Evolutionary conservation across 2,888 invertebrate genomes (phyloP).

Genomic region (Callinectes sapidus): DNA sequence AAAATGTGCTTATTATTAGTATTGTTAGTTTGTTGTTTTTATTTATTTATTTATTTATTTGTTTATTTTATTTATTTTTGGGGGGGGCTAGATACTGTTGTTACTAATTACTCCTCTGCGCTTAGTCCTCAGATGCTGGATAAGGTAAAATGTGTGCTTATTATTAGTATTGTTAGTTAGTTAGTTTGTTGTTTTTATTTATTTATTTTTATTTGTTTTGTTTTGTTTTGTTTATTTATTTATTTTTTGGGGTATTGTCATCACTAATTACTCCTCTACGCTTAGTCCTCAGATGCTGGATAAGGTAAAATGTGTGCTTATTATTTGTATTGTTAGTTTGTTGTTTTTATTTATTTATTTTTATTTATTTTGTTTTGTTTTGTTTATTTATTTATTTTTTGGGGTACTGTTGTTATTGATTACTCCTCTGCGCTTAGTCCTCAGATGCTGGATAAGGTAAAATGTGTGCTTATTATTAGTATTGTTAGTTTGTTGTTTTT

Average conservation of each 20-base stretch:
- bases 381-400: background rate
- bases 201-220: background rate
- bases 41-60: too few species aligned
- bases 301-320: slow-evolving; percentile 80
- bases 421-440: slow-evolving; percentile 85
- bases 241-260: too few species aligned
- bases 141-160: too few species aligned
- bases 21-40: too few species aligned
- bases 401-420: slow-evolving; percentile 92
- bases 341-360: background rate
- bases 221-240: too few species aligned
- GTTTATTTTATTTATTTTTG: too few species aligned
- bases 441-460: slow-evolving; percentile 84
- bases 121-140: slow-evolving; percentile 85
- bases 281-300: slow-evolving; percentile 85
- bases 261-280: slow-evolving; percentile 87
- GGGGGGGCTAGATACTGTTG: slow-evolving; percentile 91
- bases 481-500: background rate
- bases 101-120: slow-evolving; percentile 88
- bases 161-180: too few species aligned
- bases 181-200: too few species aligned
- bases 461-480: background rate
- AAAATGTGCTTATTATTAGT: background rate
- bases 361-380: background rate
- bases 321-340: too few species aligned